These are phyloP conservation scores for Apodemia duryi DNA, from an alignment of 2,888 invertebrate species.

Conservation along the genomic window DNA sequence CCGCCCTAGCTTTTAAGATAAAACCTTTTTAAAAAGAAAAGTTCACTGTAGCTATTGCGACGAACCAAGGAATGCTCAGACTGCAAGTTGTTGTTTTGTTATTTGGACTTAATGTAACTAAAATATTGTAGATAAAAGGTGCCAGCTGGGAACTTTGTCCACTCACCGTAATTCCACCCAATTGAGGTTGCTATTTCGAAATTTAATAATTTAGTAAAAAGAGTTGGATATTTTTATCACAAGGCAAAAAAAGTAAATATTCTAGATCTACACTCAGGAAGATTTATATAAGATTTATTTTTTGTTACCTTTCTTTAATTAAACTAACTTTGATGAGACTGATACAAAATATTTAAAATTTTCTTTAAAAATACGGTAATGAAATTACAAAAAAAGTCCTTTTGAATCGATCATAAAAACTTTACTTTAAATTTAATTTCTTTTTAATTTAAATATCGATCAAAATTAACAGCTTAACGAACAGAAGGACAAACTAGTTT, in stretches of 20 bases:
- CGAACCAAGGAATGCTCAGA: conserved; percentile 3
- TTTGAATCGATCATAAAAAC: no score
- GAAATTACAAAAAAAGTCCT: no score
- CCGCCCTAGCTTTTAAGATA: conserved; percentile 32
- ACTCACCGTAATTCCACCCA: neutral
- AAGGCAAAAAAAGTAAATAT: neutral
- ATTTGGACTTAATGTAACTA: conserved; percentile 11
- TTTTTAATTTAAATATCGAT: no score
- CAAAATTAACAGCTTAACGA: no score
- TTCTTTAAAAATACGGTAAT: no score
- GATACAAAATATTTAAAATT: no score
- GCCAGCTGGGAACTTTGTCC: neutral
- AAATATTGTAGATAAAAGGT: conserved; percentile 12
- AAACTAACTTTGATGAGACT: no score
- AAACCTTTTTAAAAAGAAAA: conserved; percentile 29
- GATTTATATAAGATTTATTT: no score
- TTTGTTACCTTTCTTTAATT: no score
- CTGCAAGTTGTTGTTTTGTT: conserved; percentile 11
- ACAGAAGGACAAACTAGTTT: no score
- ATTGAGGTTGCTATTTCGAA: neutral
- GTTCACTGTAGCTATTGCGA: conserved; percentile 21
- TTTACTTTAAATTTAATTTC: no score
- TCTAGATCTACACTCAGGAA: no score
- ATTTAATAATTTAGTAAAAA: neutral
- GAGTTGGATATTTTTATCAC: neutral